Base-by-base conservation (phyloP, 2,888 invertebrate genomes). In the Microctonus brassicae region DNA sequence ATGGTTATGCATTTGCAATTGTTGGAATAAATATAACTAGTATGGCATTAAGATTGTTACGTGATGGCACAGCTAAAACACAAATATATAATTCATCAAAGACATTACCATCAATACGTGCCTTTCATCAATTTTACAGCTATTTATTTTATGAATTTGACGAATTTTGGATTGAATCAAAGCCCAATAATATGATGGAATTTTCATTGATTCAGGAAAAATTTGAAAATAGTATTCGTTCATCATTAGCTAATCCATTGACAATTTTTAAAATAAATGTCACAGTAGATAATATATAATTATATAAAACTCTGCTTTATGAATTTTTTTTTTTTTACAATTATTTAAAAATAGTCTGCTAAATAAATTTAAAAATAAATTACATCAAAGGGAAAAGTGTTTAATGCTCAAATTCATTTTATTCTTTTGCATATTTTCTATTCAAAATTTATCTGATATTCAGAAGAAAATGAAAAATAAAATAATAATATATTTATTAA, bases 21-120 rank as follows among this genome's bases (percentile, higher is more conserved):
- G 95, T 96, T 7, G 98, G 98, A 63, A 99, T 99, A 76, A 98
- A 98, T 89, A 90, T 99, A 60, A 98, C 98, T 0, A 94, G 95
- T 78, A 93, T 98, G 92, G 95, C 96, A 0, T 94, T 94, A 84
- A 91, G 93, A 77, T 88, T 99, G 42, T 88, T 98, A 42, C 92
- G 92, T 79, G 92, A 93, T 80, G 96, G 96, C 17, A 90, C 92
- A 57, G 95, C 97, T 1, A 96, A 96, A 88, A 94, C 95, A 2
- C 97, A 98, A 86, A 93, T 98, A 88, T 98, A 94, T 87, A 98
- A 98, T 88, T 90, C 92, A 53, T 92, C 91, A 62, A 91, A 91
- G 81, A 89, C 91, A 70, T 86, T 93, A 68, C 93, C 94, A 11
- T 90, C 89, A 36, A 86, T 95, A 63, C 90, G 91, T 84, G 90